phyloP scores from a whole-genome alignment of 1,140 invertebrate species.

The Calosoma granatense region DNA sequence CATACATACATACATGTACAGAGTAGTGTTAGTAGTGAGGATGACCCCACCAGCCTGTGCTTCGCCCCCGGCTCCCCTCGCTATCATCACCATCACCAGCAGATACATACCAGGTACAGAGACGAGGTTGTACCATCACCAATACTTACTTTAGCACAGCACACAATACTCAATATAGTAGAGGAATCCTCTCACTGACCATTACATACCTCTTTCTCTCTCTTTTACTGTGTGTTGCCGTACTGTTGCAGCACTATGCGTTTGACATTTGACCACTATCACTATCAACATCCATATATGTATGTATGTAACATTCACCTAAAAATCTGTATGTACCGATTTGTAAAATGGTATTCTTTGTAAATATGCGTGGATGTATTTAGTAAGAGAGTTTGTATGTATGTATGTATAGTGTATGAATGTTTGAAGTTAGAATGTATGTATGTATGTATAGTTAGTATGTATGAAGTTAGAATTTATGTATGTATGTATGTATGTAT shows the following conservation, averaged over 20 bases:
- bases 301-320: too few relatives aligned
- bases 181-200: conserved; percentile 16
- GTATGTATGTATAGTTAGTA: neutral
- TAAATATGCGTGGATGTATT: neutral
- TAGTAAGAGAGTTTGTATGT: neutral
- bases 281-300: conserved; percentile 22
- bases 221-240: neutral
- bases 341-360: too few relatives aligned
- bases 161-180: too few relatives aligned
- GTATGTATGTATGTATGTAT: neutral
- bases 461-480: neutral
- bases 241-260: neutral
- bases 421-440: neutral
- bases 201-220: conserved; percentile 14
- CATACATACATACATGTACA: too few relatives aligned
- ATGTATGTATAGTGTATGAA: neutral
- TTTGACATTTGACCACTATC: conserved; percentile 23
- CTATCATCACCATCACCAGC: neutral
- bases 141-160: too few relatives aligned
- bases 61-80: neutral
- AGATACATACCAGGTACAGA: too few relatives aligned
- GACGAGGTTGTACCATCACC: too few relatives aligned
- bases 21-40: neutral
- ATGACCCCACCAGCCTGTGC: conserved; percentile 10
- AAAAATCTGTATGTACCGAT: neutral